Evolutionary conservation across 1,140 invertebrate genomes (phyloP).

Genomic region (Aplysia californica): DNA sequence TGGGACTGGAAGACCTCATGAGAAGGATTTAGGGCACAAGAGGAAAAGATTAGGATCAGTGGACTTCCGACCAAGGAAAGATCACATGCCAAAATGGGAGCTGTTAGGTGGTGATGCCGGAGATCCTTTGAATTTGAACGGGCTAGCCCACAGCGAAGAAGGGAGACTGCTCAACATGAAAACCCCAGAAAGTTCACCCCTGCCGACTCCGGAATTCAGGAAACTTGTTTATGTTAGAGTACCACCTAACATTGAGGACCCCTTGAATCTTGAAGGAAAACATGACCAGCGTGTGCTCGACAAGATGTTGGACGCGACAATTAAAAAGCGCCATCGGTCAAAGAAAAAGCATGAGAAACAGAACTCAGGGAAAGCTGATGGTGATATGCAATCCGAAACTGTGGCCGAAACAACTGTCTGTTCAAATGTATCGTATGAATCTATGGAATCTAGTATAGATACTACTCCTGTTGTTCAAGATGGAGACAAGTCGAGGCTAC

Average conservation of each 20-base stretch:
- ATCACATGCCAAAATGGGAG: constrained; percentile 30
- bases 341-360: constrained; percentile 20
- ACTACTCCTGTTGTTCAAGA: neutral
- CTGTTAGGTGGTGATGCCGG: constrained; percentile 93
- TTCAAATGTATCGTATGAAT: neutral
- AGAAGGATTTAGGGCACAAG: constrained; percentile 18
- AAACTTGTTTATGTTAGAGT: constrained; percentile 91
- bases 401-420: neutral
- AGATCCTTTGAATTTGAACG: constrained; percentile 94
- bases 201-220: constrained; percentile 86
- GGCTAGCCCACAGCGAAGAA: constrained; percentile 86
- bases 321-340: constrained; percentile 26
- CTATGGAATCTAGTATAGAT: too few relatives aligned
- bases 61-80: constrained; percentile 11
- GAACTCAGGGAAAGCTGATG: too few relatives aligned
- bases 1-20: constrained; percentile 9
- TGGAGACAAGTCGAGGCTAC: neutral
- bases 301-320: constrained; percentile 15
- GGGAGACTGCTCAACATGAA: constrained; percentile 83
- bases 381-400: neutral
- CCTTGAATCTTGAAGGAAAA: constrained; percentile 81
- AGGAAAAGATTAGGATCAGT: constrained; percentile 16
- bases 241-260: constrained; percentile 91
- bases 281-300: constrained; percentile 42
- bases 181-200: constrained; percentile 87